These are phyloP conservation scores for Drosophila robusta DNA, from an alignment of 2,888 invertebrate species.

Conservation along the genomic window DNA sequence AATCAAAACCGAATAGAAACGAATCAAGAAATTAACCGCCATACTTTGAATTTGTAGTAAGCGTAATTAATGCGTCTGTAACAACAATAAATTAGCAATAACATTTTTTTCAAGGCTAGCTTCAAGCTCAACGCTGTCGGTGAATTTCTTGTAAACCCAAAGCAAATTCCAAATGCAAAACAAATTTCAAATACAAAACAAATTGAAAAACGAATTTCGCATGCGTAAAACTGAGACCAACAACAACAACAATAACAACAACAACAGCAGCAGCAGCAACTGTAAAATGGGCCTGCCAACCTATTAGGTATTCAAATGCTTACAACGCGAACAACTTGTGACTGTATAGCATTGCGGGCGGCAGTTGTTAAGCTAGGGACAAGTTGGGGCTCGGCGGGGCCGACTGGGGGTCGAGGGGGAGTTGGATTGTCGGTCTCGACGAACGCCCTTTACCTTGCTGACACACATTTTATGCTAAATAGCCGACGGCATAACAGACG, in stretches of 20 bases:
- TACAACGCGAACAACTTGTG: conserved; percentile 59
- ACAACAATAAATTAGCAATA: conserved; percentile 42
- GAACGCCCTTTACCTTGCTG: conserved; percentile 84
- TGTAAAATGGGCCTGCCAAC: conserved; percentile 43
- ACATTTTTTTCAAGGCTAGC: conserved; percentile 31
- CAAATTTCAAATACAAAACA: conserved; percentile 56
- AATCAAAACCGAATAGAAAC: conserved; percentile 4
- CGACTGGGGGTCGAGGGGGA: conserved; percentile 2
- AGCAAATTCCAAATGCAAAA: conserved; percentile 19
- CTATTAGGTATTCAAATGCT: conserved; percentile 73
- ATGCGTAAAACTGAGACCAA: conserved; percentile 47
- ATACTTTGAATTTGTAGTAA: conserved; percentile 19
- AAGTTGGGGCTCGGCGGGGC: not conserved
- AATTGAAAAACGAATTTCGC: conserved; percentile 66
- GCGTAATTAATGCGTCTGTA: conserved; percentile 49
- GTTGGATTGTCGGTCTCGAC: conserved; percentile 27
- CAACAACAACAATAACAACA: conserved; percentile 14
- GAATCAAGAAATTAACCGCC: conserved; percentile 9
- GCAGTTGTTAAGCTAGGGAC: not conserved
- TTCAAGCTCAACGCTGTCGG: conserved; percentile 6
- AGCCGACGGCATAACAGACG: conserved; percentile 53
- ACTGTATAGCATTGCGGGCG: conserved; percentile 30
- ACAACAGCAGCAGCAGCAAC: conserved; percentile 28
- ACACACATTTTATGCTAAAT: conserved; percentile 84
- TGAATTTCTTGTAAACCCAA: conserved; percentile 40